Evolutionary conservation across 2,888 invertebrate genomes (phyloP).

Genomic region (Ochropleura leucogaster): DNA sequence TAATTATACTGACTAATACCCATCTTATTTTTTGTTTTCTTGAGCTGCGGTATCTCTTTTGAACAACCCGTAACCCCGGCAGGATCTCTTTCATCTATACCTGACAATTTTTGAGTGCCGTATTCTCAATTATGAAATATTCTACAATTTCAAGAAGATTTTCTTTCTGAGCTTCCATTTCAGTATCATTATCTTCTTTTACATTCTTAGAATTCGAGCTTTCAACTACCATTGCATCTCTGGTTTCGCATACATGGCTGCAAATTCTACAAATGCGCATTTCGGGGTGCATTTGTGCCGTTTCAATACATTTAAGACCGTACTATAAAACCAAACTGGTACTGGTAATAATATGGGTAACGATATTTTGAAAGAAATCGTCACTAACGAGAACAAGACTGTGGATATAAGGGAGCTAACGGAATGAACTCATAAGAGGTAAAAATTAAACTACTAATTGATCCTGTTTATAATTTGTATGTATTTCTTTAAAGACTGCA

Average conservation of each 20-base stretch:
- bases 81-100: not conserved
- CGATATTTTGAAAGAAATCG: not conserved
- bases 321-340: constrained; percentile 40
- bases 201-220: constrained; percentile 7
- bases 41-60: too few species aligned
- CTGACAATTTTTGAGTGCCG: not conserved
- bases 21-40: too few species aligned
- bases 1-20: too few species aligned
- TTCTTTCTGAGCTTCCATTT: not conserved
- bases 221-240: constrained; percentile 5
- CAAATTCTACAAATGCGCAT: constrained; percentile 24
- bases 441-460: not conserved
- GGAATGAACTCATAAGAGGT: not conserved
- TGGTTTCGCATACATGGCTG: constrained; percentile 8
- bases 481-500: too few species aligned
- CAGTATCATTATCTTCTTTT: constrained; percentile 24
- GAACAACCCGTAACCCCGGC: too few species aligned
- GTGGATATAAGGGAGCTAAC: too few species aligned
- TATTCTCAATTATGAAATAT: not conserved
- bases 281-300: constrained; percentile 19
- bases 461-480: not conserved
- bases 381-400: not conserved
- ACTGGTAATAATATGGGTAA: constrained; percentile 9
- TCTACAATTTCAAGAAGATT: not conserved
- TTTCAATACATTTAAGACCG: constrained; percentile 38